Evolutionary conservation across 2,113 vertebrate species (phyloP).

Genomic region (Paracanthobrama guichenoti): DNA sequence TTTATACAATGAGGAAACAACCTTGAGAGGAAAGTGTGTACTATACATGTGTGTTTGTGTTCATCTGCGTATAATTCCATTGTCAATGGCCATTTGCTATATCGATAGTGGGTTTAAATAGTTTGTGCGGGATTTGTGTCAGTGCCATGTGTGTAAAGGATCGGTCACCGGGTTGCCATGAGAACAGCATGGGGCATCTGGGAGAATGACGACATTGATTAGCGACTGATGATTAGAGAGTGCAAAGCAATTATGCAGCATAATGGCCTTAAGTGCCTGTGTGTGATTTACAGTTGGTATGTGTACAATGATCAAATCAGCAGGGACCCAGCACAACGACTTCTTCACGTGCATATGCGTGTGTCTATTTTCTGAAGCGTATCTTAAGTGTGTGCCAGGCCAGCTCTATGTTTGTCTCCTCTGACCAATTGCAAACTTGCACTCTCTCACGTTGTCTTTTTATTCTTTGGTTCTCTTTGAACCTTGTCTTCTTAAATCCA

Average conservation of each 20-base stretch:
- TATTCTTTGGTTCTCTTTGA: constrained; percentile 11
- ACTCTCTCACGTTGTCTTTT: not conserved
- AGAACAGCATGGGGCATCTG: constrained; percentile 34
- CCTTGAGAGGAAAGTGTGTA: not conserved
- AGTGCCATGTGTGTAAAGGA: constrained; percentile 4
- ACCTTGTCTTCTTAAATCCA: constrained; percentile 15
- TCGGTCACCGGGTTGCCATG: not conserved
- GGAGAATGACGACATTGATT: constrained; percentile 40
- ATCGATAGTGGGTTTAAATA: constrained; percentile 12
- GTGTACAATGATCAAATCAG: constrained; percentile 29
- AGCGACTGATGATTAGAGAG: constrained; percentile 6
- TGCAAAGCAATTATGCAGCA: constrained; percentile 38
- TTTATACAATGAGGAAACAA: not conserved
- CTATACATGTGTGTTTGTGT: not conserved
- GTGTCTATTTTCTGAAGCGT: constrained; percentile 1
- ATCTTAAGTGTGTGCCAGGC: not conserved
- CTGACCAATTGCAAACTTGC: not conserved
- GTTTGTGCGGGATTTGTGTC: not conserved
- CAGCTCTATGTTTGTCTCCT: not conserved
- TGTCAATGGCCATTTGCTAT: not conserved
- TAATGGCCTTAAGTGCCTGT: constrained; percentile 42
- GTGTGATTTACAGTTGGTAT: constrained; percentile 47
- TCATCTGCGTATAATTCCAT: not conserved
- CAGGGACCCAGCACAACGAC: not conserved
- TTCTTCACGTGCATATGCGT: not conserved